These are phyloP conservation scores for Acestrorhynchus altus DNA, from an alignment of 2,797 vertebrate species.

Conservation along the genomic window DNA sequence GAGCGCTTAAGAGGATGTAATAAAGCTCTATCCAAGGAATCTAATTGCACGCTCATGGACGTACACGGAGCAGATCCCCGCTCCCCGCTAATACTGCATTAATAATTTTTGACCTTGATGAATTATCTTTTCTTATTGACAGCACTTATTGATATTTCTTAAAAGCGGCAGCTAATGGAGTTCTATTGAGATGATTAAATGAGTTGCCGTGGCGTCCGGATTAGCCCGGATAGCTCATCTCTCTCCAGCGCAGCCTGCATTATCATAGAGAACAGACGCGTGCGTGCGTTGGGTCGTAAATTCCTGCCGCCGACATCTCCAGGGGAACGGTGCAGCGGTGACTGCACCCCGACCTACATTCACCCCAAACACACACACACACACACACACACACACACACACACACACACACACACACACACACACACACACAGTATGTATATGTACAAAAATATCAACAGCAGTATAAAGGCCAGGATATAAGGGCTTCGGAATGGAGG, in stretches of 20 bases:
- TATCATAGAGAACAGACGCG: conserved; percentile 79
- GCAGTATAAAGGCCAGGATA: conserved; percentile 12
- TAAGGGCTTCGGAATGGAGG: conserved; percentile 14
- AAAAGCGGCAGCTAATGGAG: conserved; percentile 76
- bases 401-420: conserved; percentile 25
- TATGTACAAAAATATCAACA: no score
- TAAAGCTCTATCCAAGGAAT: conserved; percentile 54
- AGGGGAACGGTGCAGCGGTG: conserved; percentile 76
- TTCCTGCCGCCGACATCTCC: conserved; percentile 77
- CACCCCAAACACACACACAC: conserved; percentile 64
- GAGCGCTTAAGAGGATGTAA: conserved; percentile 63
- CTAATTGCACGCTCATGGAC: conserved; percentile 68
- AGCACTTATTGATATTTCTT: conserved; percentile 80
- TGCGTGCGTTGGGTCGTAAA: conserved; percentile 77
- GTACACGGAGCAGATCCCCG: not conserved
- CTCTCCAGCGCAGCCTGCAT: conserved; percentile 69
- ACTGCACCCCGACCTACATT: conserved; percentile 80
- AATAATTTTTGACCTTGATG: conserved; percentile 78
- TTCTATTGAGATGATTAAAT: conserved; percentile 80
- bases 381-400: conserved; percentile 18
- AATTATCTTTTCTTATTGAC: conserved; percentile 80
- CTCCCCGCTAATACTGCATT: conserved; percentile 58
- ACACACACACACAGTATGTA: conserved; percentile 26
- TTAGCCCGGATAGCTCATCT: conserved; percentile 76
- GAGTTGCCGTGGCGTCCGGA: conserved; percentile 71